Conservation (phyloP, 2,888 invertebrate species). For the Molorchus minor region DNA sequence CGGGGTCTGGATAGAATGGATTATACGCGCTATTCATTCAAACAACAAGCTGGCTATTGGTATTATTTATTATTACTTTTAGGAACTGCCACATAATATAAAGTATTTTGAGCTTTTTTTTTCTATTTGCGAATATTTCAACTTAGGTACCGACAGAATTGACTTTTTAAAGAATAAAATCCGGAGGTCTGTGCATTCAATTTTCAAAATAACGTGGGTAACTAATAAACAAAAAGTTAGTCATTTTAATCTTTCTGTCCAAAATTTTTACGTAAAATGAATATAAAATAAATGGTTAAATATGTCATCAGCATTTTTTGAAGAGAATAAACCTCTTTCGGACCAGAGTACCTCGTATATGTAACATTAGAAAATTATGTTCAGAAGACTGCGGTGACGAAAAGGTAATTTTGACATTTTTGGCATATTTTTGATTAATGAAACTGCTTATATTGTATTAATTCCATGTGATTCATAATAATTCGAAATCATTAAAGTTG, state of each 20-base stretch:
- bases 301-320: conserved; percentile 41
- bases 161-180: conserved; percentile 9
- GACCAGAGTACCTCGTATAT: conserved; percentile 37
- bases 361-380: conserved; percentile 37
- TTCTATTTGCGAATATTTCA: too few species aligned
- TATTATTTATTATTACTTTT: too few species aligned
- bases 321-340: conserved; percentile 41
- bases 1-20: too few species aligned
- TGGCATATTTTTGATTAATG: too few species aligned
- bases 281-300: conserved; percentile 35
- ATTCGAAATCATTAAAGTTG: too few species aligned
- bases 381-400: conserved; percentile 44
- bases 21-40: too few species aligned
- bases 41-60: too few species aligned
- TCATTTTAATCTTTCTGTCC: conserved; percentile 37
- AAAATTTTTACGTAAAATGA: conserved; percentile 47
- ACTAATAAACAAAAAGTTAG: conserved; percentile 39
- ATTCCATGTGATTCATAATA: too few species aligned
- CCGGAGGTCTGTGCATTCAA: conserved; percentile 19
- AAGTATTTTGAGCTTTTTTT: too few species aligned
- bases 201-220: conserved; percentile 31
- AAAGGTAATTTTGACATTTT: conserved; percentile 39
- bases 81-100: too few species aligned
- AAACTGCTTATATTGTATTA: too few species aligned
- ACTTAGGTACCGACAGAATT: too few species aligned